Percentiles rank a stretch among this genome's conserved stretches.
Evolutionary conservation across 2,888 invertebrate species (phyloP).

Genomic region (Brachylomia viminalis): DNA sequence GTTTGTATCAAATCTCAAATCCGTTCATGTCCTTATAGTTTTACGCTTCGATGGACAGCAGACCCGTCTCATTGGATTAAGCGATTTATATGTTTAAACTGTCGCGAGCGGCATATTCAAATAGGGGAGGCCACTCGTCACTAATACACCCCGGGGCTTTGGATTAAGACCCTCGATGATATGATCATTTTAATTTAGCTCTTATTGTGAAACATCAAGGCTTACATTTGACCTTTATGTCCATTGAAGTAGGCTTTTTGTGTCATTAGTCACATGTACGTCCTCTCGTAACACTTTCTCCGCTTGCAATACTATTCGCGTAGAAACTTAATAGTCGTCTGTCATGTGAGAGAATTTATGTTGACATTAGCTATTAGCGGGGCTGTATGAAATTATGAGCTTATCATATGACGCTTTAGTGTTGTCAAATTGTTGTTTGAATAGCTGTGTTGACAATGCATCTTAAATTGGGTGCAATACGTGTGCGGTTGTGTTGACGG

Average conservation of each 20-base stretch:
- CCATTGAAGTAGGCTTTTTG: slow-evolving; percentile 64
- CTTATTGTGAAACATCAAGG: slow-evolving; percentile 65
- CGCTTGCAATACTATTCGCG: slow-evolving; percentile 54
- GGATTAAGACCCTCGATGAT: slow-evolving; percentile 55
- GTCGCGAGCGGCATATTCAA: slow-evolving; percentile 77
- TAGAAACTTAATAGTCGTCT: slow-evolving; percentile 61
- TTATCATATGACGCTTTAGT: slow-evolving; percentile 44
- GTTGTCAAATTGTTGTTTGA: slow-evolving; percentile 55
- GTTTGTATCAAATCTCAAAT: slow-evolving; percentile 54
- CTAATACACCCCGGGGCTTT: slow-evolving; percentile 75
- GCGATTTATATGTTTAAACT: slow-evolving; percentile 85
- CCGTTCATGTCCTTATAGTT: slow-evolving; percentile 72
- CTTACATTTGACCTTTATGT: slow-evolving; percentile 59
- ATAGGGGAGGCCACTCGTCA: slow-evolving; percentile 79
- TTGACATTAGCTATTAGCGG: slow-evolving; percentile 64
- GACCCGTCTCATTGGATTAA: slow-evolving; percentile 86
- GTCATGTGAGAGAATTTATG: slow-evolving; percentile 60
- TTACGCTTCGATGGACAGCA: slow-evolving; percentile 77
- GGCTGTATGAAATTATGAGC: slow-evolving; percentile 48
- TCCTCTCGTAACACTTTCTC: slow-evolving; percentile 72
- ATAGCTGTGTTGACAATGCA: slow-evolving; percentile 63
- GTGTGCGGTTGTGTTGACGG: slow-evolving; percentile 52
- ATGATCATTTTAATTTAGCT: slow-evolving; percentile 60
- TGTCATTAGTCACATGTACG: slow-evolving; percentile 69
- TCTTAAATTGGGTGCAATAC: slow-evolving; percentile 53